phyloP scores from a whole-genome alignment of 1,140 invertebrate species.

The Ips typographus region DNA sequence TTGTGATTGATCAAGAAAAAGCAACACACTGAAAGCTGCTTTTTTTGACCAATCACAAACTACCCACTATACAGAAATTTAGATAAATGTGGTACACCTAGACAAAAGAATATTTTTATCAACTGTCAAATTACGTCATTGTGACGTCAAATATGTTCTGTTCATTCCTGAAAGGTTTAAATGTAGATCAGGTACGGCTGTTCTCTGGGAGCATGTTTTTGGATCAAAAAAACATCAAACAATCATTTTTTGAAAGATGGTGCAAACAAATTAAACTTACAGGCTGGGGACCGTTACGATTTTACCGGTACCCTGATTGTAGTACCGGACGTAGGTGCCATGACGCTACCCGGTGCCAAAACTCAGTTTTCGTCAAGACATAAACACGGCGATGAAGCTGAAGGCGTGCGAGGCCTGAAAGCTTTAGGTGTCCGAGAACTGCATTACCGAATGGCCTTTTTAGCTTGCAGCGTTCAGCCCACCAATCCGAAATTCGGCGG shows the following conservation, averaged over 20 bases:
- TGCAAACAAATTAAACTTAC: neutral
- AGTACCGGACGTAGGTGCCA: slow-evolving; percentile 90
- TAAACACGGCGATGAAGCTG: slow-evolving; percentile 70
- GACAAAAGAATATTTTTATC: too few relatives aligned
- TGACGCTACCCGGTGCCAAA: slow-evolving; percentile 83
- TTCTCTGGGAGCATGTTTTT: too few relatives aligned
- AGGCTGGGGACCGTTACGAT: slow-evolving; percentile 83
- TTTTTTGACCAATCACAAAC: too few relatives aligned
- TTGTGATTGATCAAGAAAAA: too few relatives aligned
- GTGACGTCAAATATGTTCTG: too few relatives aligned
- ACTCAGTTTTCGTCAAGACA: slow-evolving; percentile 79
- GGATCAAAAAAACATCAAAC: neutral
- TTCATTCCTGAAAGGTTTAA: too few relatives aligned
- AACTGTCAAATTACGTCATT: too few relatives aligned
- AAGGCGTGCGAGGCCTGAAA: slow-evolving; percentile 87
- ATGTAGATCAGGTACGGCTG: too few relatives aligned
- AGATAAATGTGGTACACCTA: too few relatives aligned
- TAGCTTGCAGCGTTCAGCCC: slow-evolving; percentile 88
- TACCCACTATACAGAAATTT: neutral
- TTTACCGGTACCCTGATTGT: slow-evolving; percentile 97
- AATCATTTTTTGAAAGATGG: neutral
- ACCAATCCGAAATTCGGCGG: slow-evolving; percentile 85
- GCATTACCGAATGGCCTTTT: slow-evolving; percentile 92
- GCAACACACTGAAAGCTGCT: too few relatives aligned
- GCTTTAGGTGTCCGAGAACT: slow-evolving; percentile 93